Evolutionary conservation across 2,113 vertebrate species (phyloP).

Genomic region (Corythoichthys haematopterus): DNA sequence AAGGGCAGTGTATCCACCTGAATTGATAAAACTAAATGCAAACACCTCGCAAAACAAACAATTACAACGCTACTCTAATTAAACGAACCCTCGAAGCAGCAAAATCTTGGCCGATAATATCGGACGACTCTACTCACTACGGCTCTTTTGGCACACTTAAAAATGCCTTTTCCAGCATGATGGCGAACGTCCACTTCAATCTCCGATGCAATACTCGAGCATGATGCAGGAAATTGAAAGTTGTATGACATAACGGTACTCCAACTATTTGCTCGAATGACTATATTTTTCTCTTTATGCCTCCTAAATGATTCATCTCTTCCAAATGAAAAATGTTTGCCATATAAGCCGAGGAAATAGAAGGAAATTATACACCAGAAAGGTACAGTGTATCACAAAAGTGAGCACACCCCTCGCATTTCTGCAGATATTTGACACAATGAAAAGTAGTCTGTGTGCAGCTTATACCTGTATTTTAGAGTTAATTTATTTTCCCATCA

Average conservation of each 20-base stretch:
- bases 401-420: too few relatives aligned
- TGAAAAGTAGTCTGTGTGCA: too few relatives aligned
- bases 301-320: slow-evolving; percentile 49
- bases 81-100: too few relatives aligned
- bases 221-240: slow-evolving; percentile 47
- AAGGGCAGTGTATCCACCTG: too few relatives aligned
- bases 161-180: slow-evolving; percentile 25
- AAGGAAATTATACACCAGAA: background rate
- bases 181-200: slow-evolving; percentile 30
- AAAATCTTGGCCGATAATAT: too few relatives aligned
- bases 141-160: slow-evolving; percentile 6
- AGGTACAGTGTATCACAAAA: background rate
- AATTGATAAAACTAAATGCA: too few relatives aligned
- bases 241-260: slow-evolving; percentile 29
- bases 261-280: slow-evolving; percentile 16
- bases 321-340: slow-evolving; percentile 45
- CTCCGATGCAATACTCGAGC: slow-evolving; percentile 25
- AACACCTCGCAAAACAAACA: too few relatives aligned
- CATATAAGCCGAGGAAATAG: slow-evolving; percentile 19
- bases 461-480: too few relatives aligned
- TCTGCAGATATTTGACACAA: too few relatives aligned
- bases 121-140: too few relatives aligned
- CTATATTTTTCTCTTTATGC: slow-evolving; percentile 29
- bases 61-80: too few relatives aligned
- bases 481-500: too few relatives aligned